phyloP scores from a whole-genome alignment of 2,888 invertebrate species.

The Tridacna gigas region DNA sequence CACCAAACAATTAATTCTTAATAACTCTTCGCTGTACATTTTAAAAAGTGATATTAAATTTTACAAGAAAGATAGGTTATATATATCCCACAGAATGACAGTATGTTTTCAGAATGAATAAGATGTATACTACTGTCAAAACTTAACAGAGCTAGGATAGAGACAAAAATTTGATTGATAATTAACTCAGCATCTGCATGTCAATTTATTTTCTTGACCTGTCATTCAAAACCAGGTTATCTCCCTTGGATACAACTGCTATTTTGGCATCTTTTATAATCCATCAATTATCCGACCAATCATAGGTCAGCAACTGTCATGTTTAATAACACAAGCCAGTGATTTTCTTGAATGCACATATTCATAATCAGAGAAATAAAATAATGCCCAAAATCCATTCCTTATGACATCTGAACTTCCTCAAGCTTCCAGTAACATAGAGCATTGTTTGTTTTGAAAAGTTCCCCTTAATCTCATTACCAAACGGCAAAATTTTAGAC shows the following conservation, averaged over 20 bases:
- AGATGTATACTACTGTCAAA: too few relatives aligned
- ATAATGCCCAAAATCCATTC: not conserved
- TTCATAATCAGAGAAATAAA: conserved; percentile 13
- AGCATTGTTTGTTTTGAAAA: too few relatives aligned
- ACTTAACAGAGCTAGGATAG: not conserved
- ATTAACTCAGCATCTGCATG: conserved; percentile 7
- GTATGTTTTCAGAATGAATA: too few relatives aligned
- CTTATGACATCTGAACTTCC: conserved; percentile 16
- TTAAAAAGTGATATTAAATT: too few relatives aligned
- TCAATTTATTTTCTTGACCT: conserved; percentile 20
- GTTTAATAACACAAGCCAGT: conserved; percentile 27
- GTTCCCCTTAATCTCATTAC: too few relatives aligned
- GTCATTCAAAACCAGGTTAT: conserved; percentile 23
- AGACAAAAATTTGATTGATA: not conserved
- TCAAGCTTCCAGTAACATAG: too few relatives aligned
- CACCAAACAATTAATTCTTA: too few relatives aligned
- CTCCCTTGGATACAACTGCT: conserved; percentile 20
- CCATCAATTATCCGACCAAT: conserved; percentile 26
- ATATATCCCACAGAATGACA: too few relatives aligned
- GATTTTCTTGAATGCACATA: conserved; percentile 14
- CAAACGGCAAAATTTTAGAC: too few relatives aligned
- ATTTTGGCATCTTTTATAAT: conserved; percentile 22
- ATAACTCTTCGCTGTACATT: too few relatives aligned
- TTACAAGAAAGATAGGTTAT: too few relatives aligned
- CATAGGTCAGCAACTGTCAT: conserved; percentile 30